Evolutionary conservation across 2,797 vertebrate species (phyloP).

Genomic region (Picus viridis): DNA sequence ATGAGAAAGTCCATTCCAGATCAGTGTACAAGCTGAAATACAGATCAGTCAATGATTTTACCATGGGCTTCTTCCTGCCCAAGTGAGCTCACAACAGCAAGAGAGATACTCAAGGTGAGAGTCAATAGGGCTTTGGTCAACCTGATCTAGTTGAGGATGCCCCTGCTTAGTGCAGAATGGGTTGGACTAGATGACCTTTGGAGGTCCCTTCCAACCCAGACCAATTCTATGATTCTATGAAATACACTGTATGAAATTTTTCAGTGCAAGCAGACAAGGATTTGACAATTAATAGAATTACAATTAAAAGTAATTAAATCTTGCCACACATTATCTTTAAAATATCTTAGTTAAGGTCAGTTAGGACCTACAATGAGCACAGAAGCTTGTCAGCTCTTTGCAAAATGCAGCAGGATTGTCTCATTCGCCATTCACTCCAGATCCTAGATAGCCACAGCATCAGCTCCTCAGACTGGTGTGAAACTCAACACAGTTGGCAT

Average conservation of each 20-base stretch:
- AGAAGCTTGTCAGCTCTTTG: background rate
- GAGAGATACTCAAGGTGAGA: background rate
- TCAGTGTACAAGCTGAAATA: fast-evolving
- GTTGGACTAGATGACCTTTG: no score
- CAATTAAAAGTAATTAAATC: background rate
- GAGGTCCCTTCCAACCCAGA: no score
- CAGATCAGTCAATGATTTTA: background rate
- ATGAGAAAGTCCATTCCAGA: background rate
- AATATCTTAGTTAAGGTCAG: background rate
- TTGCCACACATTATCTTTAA: background rate
- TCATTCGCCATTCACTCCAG: background rate
- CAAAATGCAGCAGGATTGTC: background rate
- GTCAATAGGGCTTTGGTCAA: no score
- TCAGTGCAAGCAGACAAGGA: background rate
- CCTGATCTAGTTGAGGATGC: no score
- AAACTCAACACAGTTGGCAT: background rate
- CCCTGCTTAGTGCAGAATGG: no score
- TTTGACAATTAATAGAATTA: background rate
- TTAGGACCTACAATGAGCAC: fast-evolving
- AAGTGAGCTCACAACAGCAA: background rate
- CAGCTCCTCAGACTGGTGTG: background rate
- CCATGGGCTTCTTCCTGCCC: background rate
- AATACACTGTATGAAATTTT: background rate
- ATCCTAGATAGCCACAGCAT: background rate
- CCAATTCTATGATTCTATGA: no score